Conservation (phyloP, 2,797 vertebrate genomes). For the Paedocypris micromegethes region DNA sequence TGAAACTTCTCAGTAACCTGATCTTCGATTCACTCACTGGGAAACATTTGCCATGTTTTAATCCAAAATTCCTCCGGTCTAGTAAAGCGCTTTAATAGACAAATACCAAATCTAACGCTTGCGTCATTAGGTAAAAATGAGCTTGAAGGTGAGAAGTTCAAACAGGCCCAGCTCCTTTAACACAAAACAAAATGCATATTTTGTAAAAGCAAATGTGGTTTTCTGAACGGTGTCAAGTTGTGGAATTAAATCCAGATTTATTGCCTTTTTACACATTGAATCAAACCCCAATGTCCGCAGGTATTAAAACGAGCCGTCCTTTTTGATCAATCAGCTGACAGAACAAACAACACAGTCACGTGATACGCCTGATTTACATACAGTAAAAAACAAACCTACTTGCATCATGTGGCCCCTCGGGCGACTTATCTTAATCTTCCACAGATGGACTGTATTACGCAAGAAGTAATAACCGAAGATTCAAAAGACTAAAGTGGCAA, state of each 20-base stretch:
- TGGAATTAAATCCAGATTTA: too few species aligned
- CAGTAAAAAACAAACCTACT: constrained; percentile 7
- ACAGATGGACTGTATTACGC: constrained; percentile 15
- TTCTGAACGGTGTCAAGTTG: too few species aligned
- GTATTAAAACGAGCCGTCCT: constrained; percentile 1
- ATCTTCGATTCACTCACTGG: neutral
- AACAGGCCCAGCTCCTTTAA: neutral
- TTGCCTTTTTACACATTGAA: neutral
- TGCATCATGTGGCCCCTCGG: neutral
- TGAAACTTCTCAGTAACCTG: neutral
- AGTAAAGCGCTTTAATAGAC: neutral
- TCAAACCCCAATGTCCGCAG: neutral
- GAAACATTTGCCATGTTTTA: neutral
- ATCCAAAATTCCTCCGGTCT: neutral
- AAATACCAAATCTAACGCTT: constrained; percentile 5
- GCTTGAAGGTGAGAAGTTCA: neutral
- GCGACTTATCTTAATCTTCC: constrained; percentile 2
- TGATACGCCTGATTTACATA: constrained; percentile 15
- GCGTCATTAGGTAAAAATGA: neutral
- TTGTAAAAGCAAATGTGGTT: too few species aligned
- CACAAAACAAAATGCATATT: neutral
- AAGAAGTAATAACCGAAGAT: constrained; percentile 12
- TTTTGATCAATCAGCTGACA: constrained; percentile 11
- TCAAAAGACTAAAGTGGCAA: neutral
- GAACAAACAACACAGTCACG: constrained; percentile 19